Base-by-base conservation (phyloP, 2,113 vertebrate species). In the Nymphicus hollandicus region DNA sequence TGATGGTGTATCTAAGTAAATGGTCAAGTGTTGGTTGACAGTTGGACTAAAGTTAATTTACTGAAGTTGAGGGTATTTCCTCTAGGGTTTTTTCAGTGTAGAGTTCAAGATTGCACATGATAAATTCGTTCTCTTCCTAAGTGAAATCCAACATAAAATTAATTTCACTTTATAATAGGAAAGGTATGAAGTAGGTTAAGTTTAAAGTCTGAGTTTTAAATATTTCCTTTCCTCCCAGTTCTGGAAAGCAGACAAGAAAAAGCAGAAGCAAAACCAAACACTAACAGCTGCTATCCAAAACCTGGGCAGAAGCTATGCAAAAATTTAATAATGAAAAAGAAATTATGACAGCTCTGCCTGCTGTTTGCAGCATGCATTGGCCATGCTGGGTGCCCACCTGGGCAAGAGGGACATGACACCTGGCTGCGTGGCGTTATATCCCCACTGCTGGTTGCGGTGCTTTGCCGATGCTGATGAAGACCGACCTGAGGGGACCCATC, bases 201-300 rank as follows among this genome's bases (percentile, higher is more conserved):
- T 91, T 94, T 96, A 68, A 93, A 84, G 72, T 63, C 44, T 46
- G 35, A 41, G 47, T 73, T 91, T 86, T 88, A 90, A 81, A 47
- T 93, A 60, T 37, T 94, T 35, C 11, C 3, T 78, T 86, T 84
- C 37, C 61, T 88, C 14, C 23, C n/a, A 58, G 7, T 55, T 94
- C 55, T 60, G 65, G 29, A 84, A 39, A 78, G 24, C 22, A 55
- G 78, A 46, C 55, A 91, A 92, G 86, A 81, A 83, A 86, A 90
- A 17, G 2, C 15, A 49, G 46, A 47, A 93, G 50, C 27, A 86
- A 89, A 95, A 17, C 61, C 69, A 56, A 84, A 44, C 27, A 41
- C 20, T 82, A 85, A 69, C 13, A 91, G 25, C 80, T 88, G 41
- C 72, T 74, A 15, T 44, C 33, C 7, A 6, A 85, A 81, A 29